Evolutionary conservation across 2,797 vertebrate genomes (phyloP), one percentile per base, ranked within the genome.

Genomic region (Pyrrhura leucotis): DNA sequence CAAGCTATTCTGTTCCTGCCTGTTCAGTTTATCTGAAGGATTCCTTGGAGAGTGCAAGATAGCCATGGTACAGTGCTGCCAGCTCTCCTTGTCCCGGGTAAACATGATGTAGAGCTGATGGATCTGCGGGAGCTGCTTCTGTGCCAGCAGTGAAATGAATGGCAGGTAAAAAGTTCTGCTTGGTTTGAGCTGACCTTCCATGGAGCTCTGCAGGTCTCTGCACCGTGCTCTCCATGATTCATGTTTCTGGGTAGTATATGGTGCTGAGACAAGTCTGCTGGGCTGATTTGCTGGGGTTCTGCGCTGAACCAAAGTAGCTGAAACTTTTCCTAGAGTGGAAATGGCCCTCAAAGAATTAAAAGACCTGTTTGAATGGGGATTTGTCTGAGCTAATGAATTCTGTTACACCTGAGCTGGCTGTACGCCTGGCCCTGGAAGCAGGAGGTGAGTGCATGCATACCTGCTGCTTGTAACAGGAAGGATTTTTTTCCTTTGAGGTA

Each of bases 391-490:
- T 59, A 59, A 69, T 39, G 53, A 73, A n/a, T 72, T 79, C n/a
- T 88, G 58, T 72, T 76, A 68, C 31, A 76, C 53, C 31, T 75
- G 53, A 89, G 67, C 85, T 93, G 91, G 81, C 81, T n/a, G 31
- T 7, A 19, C 48, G 68, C 88, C 88, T 51, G 33, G 76, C 51
- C 61, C 12, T 53, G 73, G 58, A 62, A 91, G 59, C 29, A 26
- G 58, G 58, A 45, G 31, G 28, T 75, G 58, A 72, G 58, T 14
- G 21, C 63, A 59, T 6, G 0, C 63, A 48, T 89, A 40, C 72
- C 63, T 83, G 37, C 66, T 89, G 47, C 77, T 85, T 93, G 62
- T 67, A 89, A 82, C 56, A 91, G 91, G 85, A 95, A 85, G 58
- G 58, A 39, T 23, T 85, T 77, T 68, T 85, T 67, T 26, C 51